Conservation (phyloP, 2,888 invertebrate species). For the Cephonodes hylas region DNA sequence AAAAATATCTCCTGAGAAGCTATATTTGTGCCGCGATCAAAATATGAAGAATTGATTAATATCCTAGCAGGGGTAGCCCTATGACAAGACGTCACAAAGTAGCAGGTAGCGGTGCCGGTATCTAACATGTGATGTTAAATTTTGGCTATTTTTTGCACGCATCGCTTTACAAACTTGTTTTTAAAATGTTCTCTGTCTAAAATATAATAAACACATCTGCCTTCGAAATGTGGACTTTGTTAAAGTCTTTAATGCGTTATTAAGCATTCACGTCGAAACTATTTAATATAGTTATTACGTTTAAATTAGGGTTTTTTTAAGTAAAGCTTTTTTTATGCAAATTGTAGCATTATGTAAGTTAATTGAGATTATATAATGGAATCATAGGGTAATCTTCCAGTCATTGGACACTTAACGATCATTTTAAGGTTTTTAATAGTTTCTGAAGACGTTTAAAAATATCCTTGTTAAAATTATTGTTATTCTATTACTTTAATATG, state of each 20-base stretch:
- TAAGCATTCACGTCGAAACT: neutral
- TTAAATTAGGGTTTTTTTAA: neutral
- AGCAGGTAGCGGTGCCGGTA: slow-evolving; percentile 72
- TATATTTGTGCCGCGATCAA: neutral
- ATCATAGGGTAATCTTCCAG: too few species aligned
- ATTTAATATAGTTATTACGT: neutral
- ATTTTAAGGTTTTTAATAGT: too few species aligned
- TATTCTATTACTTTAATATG: too few species aligned
- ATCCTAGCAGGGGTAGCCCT: slow-evolving; percentile 55
- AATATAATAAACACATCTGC: slow-evolving; percentile 59
- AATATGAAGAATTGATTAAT: slow-evolving; percentile 36
- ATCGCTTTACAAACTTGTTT: slow-evolving; percentile 48
- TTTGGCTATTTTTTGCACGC: slow-evolving; percentile 70
- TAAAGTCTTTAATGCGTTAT: neutral
- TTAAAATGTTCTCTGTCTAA: slow-evolving; percentile 30
- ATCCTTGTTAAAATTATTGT: too few species aligned
- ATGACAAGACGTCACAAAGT: slow-evolving; percentile 75
- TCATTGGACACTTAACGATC: too few species aligned
- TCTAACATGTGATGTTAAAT: slow-evolving; percentile 66
- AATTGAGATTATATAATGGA: too few species aligned
- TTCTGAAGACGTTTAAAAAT: too few species aligned
- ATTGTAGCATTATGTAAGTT: too few species aligned
- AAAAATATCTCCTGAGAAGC: neutral
- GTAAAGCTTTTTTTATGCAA: too few species aligned
- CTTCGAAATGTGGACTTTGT: slow-evolving; percentile 14